Base-by-base conservation (phyloP, 2,113 vertebrate species). In the Xenus cinereus region DNA sequence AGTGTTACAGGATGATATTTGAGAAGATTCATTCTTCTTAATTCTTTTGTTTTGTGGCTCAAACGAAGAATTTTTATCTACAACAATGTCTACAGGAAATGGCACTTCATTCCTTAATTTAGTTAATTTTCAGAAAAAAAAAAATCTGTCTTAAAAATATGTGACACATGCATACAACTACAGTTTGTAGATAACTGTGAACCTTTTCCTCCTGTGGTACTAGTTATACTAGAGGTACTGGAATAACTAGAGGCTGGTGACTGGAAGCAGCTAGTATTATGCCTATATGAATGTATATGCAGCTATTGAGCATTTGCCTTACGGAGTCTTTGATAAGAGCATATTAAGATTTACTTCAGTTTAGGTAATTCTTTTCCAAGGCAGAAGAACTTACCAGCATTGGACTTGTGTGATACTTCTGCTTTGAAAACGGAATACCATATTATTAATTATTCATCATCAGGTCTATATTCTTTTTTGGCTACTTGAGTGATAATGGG, bases 271-370 rank as follows among this genome's bases (percentile, higher is more conserved):
- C 10, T 64, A 33, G 26, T 15, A 5, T 83, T 72, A 27, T 3
- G 27, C 15, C 12, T 41, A 0, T 54, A 17, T 78, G 85, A 66
- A 6, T 59, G 33, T 64, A 21, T 39, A 16, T 2, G 5, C 37
- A 93, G 27, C 32, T 84, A 6, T 6, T 56, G 5, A 12, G 13
- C 0, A 0, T 41, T 63, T 0, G 1, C 22, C 8, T 79, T 69
- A 19, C 6, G 57, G 35, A 59, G 57, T 2, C 41, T 71, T 39
- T 45, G 41, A 19, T 54, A 72, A 89, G 50, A 91, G 5, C 23
- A 7, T 21, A 7, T 23, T 28, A 84, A 63, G 11, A 27, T 71
- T 30, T 18, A 43, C n/a, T 71, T 66, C 3, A 13, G 7, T 45
- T 59, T 22, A 77, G 33, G 46, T 19, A 21, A 24, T 71, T 91